phyloP scores from a whole-genome alignment of 1,140 invertebrate species.

The Sarcophaga bullata region DNA sequence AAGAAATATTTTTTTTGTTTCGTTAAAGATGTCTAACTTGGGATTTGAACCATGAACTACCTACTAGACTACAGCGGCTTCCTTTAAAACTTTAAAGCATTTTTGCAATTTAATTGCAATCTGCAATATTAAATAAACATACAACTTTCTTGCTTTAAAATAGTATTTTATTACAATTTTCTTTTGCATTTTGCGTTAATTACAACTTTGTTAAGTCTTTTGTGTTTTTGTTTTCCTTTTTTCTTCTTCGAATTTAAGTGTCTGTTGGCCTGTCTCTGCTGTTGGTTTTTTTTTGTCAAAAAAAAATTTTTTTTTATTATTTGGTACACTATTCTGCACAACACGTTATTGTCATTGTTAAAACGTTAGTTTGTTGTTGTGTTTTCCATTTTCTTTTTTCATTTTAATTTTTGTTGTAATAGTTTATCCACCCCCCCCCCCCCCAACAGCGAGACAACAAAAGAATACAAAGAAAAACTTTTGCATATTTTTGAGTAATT shows the following conservation, averaged over 20 bases:
- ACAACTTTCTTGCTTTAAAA: too few species aligned
- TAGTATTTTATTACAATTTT: conserved; percentile 1
- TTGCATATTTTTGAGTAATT: conserved; percentile 14
- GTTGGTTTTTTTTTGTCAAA: conserved; percentile 4
- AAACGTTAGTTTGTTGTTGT: conserved; percentile 22
- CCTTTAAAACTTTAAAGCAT: too few species aligned
- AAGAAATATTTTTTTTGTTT: too few species aligned
- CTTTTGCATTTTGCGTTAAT: conserved; percentile 7
- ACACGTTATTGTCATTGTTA: conserved; percentile 28
- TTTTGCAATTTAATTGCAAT: too few species aligned
- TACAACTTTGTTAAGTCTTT: conserved; percentile 6
- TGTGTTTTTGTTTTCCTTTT: neutral
- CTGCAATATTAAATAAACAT: too few species aligned
- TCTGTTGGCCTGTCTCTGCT: neutral
- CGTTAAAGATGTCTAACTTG: too few species aligned
- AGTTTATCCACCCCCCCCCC: neutral
- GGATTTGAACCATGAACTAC: too few species aligned
- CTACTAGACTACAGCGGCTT: too few species aligned
- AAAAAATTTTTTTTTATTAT: neutral
- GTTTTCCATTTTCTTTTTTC: neutral
- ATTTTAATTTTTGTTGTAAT: neutral
- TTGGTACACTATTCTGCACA: neutral
- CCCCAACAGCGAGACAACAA: neutral
- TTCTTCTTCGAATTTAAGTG: neutral
- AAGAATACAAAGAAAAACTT: neutral